Percentiles rank a stretch among this genome's conserved stretches.
These are phyloP conservation scores for Nasonia giraulti DNA, from an alignment of 1,140 invertebrate species.

Conservation along the genomic window DNA sequence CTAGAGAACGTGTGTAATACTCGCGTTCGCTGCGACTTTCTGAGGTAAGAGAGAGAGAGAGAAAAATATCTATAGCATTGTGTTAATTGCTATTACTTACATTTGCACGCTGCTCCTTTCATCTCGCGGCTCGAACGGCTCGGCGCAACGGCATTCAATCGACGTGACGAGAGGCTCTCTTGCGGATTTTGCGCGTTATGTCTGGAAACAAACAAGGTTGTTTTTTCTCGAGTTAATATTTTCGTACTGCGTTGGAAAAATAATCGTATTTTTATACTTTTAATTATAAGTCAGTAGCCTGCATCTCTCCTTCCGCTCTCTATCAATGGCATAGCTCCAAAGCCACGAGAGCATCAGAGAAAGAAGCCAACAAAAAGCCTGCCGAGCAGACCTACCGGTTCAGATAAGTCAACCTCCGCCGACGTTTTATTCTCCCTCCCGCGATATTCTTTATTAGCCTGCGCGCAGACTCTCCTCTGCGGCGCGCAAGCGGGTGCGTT, in stretches of 20 bases:
- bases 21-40: slow-evolving; percentile 31
- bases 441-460: slow-evolving; percentile 66
- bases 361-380: slow-evolving; percentile 33
- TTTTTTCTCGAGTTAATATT: too few species aligned
- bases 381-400: slow-evolving; percentile 52
- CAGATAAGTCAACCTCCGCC: slow-evolving; percentile 67
- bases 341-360: not conserved
- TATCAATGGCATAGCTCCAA: not conserved
- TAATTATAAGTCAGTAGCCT: not conserved
- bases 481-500: slow-evolving; percentile 51
- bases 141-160: slow-evolving; percentile 11
- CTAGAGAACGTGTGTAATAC: slow-evolving; percentile 57
- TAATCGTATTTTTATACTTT: not conserved
- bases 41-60: not conserved
- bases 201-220: not conserved
- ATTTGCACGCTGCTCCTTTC: slow-evolving; percentile 40
- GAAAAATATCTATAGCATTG: slow-evolving; percentile 67
- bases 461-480: not conserved
- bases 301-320: not conserved
- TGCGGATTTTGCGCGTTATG: not conserved
- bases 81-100: slow-evolving; percentile 70
- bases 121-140: not conserved
- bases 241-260: too few species aligned
- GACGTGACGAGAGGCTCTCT: not conserved
- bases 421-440: slow-evolving; percentile 63